Evolutionary conservation across 2,888 invertebrate species (phyloP), one percentile per base, ranked within the genome.

Genomic region (Hyles lineata): DNA sequence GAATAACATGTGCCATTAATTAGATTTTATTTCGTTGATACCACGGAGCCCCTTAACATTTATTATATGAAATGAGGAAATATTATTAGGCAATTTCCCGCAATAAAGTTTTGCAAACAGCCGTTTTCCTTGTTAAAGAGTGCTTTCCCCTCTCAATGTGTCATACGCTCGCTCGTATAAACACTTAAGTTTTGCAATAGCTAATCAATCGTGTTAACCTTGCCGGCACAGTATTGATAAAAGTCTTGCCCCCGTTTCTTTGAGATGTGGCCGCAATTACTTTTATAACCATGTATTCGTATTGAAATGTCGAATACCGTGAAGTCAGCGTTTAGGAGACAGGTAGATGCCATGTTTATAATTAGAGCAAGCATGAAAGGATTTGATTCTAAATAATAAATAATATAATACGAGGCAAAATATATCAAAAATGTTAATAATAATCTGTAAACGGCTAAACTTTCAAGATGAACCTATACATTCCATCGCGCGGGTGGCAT

Each of bases 141-240:
- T 23, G 23, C 5, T 67, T n/a, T 50, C 17, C 6, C 23, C 50
- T 63, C 43, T 67, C 23, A 67, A 23, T 63, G 43, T 35, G 15
- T 23, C 23, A 1, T 2, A 8, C 67, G 23, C 32, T 19, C 2
- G 50, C 43, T n/a, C n/a, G 15, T 21, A 23, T 21, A 35, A 21
- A 63, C 63, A 67, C 67, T 67, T 73, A 82, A 79, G 79, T 82
- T 81, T 82, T 82, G 85, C 82, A 85, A 84, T 80, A 82, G 82
- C 81, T 82, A 88, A 86, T 85, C 81, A 81, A n/a, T 55, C 55
- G 82, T 81, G 83, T 77, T 79, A 85, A 83, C 88, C 88, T 89
- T 88, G 67, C 43, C 23, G 67, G 50, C 23, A 43, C 86, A 73
- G 75, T 80, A 78, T 84, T 76, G 78, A 82, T 83, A 80, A 79